These are phyloP conservation scores for Ooceraea biroi DNA, from an alignment of 1,140 invertebrate genomes.

Conservation along the genomic window DNA sequence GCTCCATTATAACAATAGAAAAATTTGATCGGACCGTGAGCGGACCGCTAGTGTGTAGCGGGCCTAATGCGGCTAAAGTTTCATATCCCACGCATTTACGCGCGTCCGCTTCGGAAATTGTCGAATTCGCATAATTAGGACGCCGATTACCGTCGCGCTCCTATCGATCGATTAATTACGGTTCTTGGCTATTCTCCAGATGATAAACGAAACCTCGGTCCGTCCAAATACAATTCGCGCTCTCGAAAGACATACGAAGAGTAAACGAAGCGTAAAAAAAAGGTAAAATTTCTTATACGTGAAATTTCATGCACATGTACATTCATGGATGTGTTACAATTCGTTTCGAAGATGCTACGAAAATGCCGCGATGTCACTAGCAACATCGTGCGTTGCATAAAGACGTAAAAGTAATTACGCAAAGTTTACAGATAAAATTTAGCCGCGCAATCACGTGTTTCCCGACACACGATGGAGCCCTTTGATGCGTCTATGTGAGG, in stretches of 20 bases:
- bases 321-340: too few species aligned
- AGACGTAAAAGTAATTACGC: constrained; percentile 14
- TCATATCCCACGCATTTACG: not conserved
- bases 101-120: constrained; percentile 12
- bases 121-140: constrained; percentile 4
- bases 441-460: not conserved
- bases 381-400: not conserved
- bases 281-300: too few species aligned
- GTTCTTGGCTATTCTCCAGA: not conserved
- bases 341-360: too few species aligned
- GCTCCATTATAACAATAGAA: too few species aligned
- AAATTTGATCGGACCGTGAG: too few species aligned
- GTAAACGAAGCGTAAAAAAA: too few species aligned
- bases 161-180: constrained; percentile 5
- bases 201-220: not conserved
- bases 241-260: not conserved
- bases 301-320: too few species aligned
- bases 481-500: not conserved
- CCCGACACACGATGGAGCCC: constrained; percentile 9
- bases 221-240: not conserved
- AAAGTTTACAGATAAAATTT: constrained; percentile 31
- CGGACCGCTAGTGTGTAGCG: too few species aligned
- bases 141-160: not conserved
- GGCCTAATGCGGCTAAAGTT: not conserved
- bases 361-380: too few species aligned